Evolutionary conservation across 2,888 invertebrate genomes (phyloP).

Genomic region (Plusia festucae): DNA sequence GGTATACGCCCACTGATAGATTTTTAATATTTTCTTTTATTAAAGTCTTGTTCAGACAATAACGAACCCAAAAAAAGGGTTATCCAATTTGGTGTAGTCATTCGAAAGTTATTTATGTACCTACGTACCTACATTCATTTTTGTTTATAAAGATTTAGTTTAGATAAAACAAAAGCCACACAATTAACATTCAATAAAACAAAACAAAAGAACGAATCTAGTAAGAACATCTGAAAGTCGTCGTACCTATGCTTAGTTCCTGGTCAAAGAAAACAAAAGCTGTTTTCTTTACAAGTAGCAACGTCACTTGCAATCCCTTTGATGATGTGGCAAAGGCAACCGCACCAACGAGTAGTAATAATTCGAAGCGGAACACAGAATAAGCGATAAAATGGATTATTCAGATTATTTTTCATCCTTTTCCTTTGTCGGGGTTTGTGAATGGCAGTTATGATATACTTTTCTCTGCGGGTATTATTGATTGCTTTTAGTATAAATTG

Average conservation of each 20-base stretch:
- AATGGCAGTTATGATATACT: constrained; percentile 11
- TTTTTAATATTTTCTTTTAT: no score
- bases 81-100: no score
- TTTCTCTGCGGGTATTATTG: not conserved
- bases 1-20: no score
- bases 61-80: no score
- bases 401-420: constrained; percentile 45
- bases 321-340: constrained; percentile 67
- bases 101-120: no score
- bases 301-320: constrained; percentile 67
- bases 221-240: constrained; percentile 47
- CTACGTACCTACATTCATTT: no score
- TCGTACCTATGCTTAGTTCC: constrained; percentile 47
- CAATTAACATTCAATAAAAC: constrained; percentile 23
- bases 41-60: no score
- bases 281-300: constrained; percentile 60
- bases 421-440: constrained; percentile 33
- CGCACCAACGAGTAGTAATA: constrained; percentile 68
- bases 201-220: constrained; percentile 40
- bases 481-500: not conserved
- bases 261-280: constrained; percentile 57
- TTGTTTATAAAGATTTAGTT: not conserved
- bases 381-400: constrained; percentile 64
- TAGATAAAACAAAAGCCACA: not conserved
- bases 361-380: constrained; percentile 71